Conservation (phyloP, 1,140 invertebrate genomes). For the Drosophila pandora region DNA sequence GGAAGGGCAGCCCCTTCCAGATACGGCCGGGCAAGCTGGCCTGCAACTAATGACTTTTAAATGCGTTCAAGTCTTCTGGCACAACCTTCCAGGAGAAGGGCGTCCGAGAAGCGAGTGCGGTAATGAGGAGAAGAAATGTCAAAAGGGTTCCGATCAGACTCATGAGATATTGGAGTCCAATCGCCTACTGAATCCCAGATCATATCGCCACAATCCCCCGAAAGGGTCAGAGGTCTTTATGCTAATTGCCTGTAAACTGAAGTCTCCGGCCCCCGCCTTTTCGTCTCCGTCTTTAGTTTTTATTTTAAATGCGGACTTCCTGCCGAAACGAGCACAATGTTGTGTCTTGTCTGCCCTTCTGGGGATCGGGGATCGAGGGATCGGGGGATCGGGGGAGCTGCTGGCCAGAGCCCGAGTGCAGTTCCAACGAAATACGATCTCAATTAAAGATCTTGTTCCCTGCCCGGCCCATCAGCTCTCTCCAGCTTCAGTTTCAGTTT, state of each 20-base stretch:
- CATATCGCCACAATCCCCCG: constrained; percentile 7
- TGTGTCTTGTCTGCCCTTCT: constrained; percentile 2
- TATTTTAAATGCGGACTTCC: constrained; percentile 76
- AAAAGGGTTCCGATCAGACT: neutral
- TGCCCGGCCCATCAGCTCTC: neutral
- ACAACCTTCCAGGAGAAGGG: too few species aligned
- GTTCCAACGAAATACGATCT: constrained; percentile 14
- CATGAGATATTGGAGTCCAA: too few species aligned
- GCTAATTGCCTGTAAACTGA: constrained; percentile 64
- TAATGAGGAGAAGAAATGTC: constrained; percentile 4
- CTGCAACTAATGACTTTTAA: constrained; percentile 78
- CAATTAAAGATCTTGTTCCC: constrained; percentile 64
- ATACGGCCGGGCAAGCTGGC: constrained; percentile 38
- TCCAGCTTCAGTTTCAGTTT: constrained; percentile 12
- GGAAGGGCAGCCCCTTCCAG: constrained; percentile 1
- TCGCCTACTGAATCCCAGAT: neutral
- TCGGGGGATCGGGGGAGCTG: constrained; percentile 27
- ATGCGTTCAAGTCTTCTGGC: constrained; percentile 40
- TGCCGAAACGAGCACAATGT: constrained; percentile 59
- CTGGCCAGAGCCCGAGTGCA: constrained; percentile 22
- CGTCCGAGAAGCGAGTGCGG: too few species aligned
- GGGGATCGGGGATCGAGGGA: too few species aligned
- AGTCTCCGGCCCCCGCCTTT: neutral
- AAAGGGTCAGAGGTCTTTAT: constrained; percentile 67
- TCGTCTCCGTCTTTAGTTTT: constrained; percentile 40